phyloP scores from a whole-genome alignment of 2,888 invertebrate species.

The Plusia festucae region DNA sequence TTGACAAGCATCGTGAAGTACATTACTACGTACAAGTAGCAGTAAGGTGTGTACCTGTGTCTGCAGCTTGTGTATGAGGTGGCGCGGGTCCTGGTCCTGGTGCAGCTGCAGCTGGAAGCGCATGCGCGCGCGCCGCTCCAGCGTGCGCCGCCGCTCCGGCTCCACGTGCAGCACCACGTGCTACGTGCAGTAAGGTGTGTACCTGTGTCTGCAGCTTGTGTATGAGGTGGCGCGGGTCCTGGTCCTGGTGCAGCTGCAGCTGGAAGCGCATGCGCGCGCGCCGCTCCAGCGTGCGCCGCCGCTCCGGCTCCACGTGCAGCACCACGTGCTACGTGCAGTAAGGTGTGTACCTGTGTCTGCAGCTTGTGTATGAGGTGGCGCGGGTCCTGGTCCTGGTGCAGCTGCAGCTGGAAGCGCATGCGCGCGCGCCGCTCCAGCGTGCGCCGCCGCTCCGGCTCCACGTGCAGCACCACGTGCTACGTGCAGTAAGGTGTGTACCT shows the following conservation, averaged over 20 bases:
- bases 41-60: slow-evolving; percentile 92
- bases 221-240: slow-evolving; percentile 97
- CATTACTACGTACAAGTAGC: slow-evolving; percentile 96
- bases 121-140: slow-evolving; percentile 96
- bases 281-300: slow-evolving; percentile 96
- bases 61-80: slow-evolving; percentile 97
- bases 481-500: slow-evolving; percentile 91
- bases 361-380: slow-evolving; percentile 96
- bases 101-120: slow-evolving; percentile 98
- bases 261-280: slow-evolving; percentile 98
- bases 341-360: slow-evolving; percentile 92
- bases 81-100: slow-evolving; percentile 96
- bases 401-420: slow-evolving; percentile 98
- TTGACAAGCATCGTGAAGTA: slow-evolving; percentile 93
- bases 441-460: slow-evolving; percentile 98
- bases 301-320: slow-evolving; percentile 98
- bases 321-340: slow-evolving; percentile 97
- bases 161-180: slow-evolving; percentile 98
- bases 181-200: no score
- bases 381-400: slow-evolving; percentile 97
- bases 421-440: slow-evolving; percentile 96
- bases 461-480: slow-evolving; percentile 98
- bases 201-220: slow-evolving; percentile 96
- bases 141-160: slow-evolving; percentile 97
- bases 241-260: slow-evolving; percentile 96